phyloP scores from a whole-genome alignment of 1,140 invertebrate species.

The Ceratosolen solmsi region DNA sequence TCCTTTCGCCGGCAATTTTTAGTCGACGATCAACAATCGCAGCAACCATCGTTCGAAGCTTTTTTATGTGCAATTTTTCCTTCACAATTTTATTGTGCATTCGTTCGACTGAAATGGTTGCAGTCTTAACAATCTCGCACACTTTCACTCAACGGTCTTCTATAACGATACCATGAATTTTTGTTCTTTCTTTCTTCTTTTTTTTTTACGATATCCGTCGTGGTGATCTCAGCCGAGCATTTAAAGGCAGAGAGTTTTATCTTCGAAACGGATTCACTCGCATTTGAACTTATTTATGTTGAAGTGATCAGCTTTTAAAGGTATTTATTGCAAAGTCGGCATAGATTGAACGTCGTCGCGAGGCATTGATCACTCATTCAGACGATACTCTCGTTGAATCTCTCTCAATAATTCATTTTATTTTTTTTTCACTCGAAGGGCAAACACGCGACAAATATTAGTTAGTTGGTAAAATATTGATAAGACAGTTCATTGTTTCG shows the following conservation, averaged over 20 bases:
- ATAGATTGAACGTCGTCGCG: no score
- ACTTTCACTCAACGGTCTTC: conserved; percentile 3
- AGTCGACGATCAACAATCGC: not conserved
- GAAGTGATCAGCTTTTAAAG: not conserved
- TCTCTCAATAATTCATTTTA: no score
- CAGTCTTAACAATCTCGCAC: not conserved
- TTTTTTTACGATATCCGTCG: not conserved
- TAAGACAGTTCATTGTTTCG: no score
- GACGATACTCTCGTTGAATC: no score
- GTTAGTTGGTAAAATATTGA: no score
- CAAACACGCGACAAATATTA: no score
- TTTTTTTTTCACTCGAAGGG: no score
- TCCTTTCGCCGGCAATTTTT: not conserved
- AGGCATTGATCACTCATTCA: no score
- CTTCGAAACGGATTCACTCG: not conserved
- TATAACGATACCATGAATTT: not conserved
- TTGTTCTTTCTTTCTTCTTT: not conserved
- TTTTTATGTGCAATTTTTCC: not conserved
- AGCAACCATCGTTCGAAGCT: not conserved
- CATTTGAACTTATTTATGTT: not conserved
- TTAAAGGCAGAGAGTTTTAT: not conserved
- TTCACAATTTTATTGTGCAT: not conserved
- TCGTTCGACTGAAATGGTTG: not conserved
- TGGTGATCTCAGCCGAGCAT: not conserved
- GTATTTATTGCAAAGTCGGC: not conserved